phyloP scores from a whole-genome alignment of 2,113 vertebrate species.

The Dicrurus megarhynchus region DNA sequence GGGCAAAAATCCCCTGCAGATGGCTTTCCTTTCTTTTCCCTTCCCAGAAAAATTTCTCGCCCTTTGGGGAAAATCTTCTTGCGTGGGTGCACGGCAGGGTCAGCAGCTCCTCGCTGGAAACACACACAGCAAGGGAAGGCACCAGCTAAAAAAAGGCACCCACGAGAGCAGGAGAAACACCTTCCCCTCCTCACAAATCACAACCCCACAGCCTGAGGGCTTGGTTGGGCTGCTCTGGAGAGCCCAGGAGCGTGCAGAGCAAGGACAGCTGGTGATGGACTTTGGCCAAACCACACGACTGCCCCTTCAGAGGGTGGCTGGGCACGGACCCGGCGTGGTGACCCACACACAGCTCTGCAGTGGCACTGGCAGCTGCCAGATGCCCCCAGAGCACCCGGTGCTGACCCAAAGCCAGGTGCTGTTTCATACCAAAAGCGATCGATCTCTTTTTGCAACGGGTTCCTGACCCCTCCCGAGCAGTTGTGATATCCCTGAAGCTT shows the following conservation, averaged over 20 bases:
- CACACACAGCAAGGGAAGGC: not conserved
- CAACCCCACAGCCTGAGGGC: not conserved
- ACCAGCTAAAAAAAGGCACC: not conserved
- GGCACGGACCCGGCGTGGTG: accelerated
- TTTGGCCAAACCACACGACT: accelerated
- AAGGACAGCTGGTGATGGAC: too few species aligned
- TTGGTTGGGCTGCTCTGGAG: not conserved
- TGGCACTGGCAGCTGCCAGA: not conserved
- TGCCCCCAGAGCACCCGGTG: not conserved
- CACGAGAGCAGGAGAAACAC: not conserved
- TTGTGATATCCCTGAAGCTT: slow-evolving; percentile 26
- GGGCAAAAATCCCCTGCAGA: not conserved
- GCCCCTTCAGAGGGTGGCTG: not conserved
- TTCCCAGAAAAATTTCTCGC: not conserved
- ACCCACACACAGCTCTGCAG: accelerated
- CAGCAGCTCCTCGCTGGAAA: not conserved
- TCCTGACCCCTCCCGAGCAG: not conserved
- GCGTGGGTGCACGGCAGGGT: accelerated
- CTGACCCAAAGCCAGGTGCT: not conserved
- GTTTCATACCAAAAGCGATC: not conserved
- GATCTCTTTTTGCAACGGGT: not conserved
- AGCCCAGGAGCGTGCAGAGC: accelerated
- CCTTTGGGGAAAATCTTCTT: not conserved
- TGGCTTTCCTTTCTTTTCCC: not conserved
- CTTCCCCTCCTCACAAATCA: not conserved